Evolutionary conservation across 2,113 vertebrate species (phyloP), one percentile per base, ranked within the genome.

Genomic region (Triplophysa rosa): DNA sequence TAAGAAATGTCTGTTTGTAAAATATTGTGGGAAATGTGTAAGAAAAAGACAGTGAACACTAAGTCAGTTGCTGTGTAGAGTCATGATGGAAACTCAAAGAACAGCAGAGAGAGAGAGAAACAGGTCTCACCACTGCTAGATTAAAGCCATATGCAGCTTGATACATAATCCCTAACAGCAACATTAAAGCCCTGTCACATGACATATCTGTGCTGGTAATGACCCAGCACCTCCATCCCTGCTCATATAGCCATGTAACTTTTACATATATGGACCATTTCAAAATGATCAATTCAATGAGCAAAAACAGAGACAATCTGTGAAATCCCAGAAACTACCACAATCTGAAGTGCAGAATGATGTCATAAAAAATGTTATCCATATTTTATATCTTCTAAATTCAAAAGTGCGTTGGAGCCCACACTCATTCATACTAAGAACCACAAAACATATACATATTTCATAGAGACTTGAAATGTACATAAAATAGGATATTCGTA

Each of bases 151-250:
- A 58, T 42, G 54, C n/a, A 72, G 54, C 33, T 8, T 37, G 26
- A 63, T 63, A 61, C 61, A 62, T 62, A 68, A 70, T 54, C 63
- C 37, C 68, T 21, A 33, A 47, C 17, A 42, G 47, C 67, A 16
- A 21, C 16, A 17, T 26, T 42, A 79, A 64, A 79, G 70, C 56
- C 68, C 29, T 74, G 42, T 45, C 69, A 74, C 69, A 79, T 68
- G 76, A 79, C 54, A 52, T 40, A 56, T 47, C 11, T 37, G 19
- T 33, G 24, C 49, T 33, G 67, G 26, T 52, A 69, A 49, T 68
- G 21, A 19, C 45, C 45, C 14, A 54, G 23, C 45, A 69, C 23
- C 42, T 49, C 40, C 21, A 47, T 52, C 67, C 16, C 67, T 68
- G 67, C 47, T n/a, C 9, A 49, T 19, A 56, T 58, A 26, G 56